Conservation (phyloP, 2,797 vertebrate genomes). For the Lophius americanus region DNA sequence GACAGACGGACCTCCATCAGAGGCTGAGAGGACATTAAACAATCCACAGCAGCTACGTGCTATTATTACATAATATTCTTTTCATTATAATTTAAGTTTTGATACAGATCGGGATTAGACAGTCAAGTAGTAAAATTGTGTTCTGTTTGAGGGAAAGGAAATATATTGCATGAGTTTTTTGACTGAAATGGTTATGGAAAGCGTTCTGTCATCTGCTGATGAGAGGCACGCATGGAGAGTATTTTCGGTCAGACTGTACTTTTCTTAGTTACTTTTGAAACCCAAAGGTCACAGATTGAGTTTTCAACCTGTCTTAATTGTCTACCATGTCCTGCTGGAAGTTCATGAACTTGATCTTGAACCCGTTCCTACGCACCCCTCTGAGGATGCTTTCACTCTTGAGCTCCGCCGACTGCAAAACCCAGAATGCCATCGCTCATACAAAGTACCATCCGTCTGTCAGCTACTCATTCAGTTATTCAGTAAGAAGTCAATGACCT, state of each 20-base stretch:
- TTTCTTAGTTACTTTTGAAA: too few relatives aligned
- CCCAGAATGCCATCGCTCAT: not conserved
- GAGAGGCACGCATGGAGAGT: not conserved
- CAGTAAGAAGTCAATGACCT: too few relatives aligned
- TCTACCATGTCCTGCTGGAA: not conserved
- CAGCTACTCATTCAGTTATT: too few relatives aligned
- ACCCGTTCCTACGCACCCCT: not conserved
- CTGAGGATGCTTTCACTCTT: not conserved
- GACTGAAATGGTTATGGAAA: not conserved
- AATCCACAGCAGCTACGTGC: not conserved
- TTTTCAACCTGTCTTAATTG: not conserved
- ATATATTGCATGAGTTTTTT: not conserved
- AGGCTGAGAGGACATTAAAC: not conserved
- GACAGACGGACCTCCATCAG: not conserved
- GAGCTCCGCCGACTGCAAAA: too few relatives aligned
- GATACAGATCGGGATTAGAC: slow-evolving; percentile 4
- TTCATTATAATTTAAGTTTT: slow-evolving; percentile 31
- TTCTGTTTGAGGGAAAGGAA: not conserved
- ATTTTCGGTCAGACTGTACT: too few relatives aligned
- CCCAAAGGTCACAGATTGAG: not conserved
- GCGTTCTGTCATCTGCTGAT: not conserved
- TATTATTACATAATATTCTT: not conserved
- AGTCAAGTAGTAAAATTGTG: not conserved
- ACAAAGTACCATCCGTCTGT: too few relatives aligned
- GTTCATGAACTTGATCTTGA: not conserved